phyloP scores from a whole-genome alignment of 1,140 invertebrate genomes.

The Drosophila biarmipes region DNA sequence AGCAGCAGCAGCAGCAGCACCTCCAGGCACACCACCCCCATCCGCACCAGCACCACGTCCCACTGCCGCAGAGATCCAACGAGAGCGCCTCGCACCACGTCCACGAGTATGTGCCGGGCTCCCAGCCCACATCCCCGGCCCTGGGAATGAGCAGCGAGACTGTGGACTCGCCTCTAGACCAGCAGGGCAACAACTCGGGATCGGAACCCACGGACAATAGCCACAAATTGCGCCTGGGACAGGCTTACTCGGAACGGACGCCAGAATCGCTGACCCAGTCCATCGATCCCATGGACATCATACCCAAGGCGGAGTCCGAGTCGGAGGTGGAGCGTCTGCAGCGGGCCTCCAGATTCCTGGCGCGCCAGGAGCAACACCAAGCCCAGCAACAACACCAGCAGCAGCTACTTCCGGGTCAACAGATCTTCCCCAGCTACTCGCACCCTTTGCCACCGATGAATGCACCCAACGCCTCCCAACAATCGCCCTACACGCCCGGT shows the following conservation, averaged over 20 bases:
- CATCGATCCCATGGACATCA: slow-evolving; percentile 78
- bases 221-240: slow-evolving; percentile 61
- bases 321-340: slow-evolving; percentile 61
- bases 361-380: slow-evolving; percentile 62
- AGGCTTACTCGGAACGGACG: slow-evolving; percentile 62
- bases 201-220: slow-evolving; percentile 55
- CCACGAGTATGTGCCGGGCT: slow-evolving; percentile 61
- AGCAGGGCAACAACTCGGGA: slow-evolving; percentile 64
- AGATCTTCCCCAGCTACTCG: slow-evolving; percentile 68
- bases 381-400: slow-evolving; percentile 64
- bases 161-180: slow-evolving; percentile 65
- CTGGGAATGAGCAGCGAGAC: slow-evolving; percentile 56
- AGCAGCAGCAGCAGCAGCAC: slow-evolving; percentile 49
- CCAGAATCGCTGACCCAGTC: slow-evolving; percentile 71
- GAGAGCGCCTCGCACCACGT: slow-evolving; percentile 64
- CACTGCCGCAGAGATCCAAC: slow-evolving; percentile 71
- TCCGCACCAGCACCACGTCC: slow-evolving; percentile 34
- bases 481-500: slow-evolving; percentile 67
- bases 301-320: slow-evolving; percentile 75
- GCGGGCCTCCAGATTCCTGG: slow-evolving; percentile 56
- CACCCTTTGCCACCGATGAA: slow-evolving; percentile 67
- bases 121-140: slow-evolving; percentile 64
- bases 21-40: slow-evolving; percentile 7
- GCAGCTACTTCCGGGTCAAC: slow-evolving; percentile 56
- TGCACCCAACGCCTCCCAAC: slow-evolving; percentile 55